Percentiles rank a stretch among this genome's conserved stretches.
These are phyloP conservation scores for Capromys pilorides DNA, from an alignment of 2,797 vertebrate species.

Conservation along the genomic window DNA sequence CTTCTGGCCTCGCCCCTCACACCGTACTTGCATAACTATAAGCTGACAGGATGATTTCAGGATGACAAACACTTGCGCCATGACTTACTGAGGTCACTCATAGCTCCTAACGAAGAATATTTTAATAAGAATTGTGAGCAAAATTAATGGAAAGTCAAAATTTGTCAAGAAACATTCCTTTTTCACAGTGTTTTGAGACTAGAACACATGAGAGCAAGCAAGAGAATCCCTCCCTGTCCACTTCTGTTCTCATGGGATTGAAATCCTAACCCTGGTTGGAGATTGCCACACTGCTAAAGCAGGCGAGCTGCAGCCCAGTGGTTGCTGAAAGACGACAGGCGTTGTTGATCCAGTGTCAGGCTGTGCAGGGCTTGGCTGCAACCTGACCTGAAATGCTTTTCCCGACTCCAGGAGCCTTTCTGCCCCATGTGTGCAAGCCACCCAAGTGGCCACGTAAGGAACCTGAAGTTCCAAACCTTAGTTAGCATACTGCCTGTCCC, in stretches of 20 bases:
- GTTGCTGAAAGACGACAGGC: neutral
- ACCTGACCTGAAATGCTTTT: neutral
- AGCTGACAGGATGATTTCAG: neutral
- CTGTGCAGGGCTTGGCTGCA: neutral
- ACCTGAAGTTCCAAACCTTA: neutral
- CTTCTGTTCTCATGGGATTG: neutral
- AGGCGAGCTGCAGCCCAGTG: neutral
- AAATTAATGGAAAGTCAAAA: neutral
- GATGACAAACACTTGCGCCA: too few relatives aligned
- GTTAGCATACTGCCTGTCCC: neutral
- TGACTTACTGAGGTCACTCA: neutral
- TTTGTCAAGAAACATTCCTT: neutral
- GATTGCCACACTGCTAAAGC: neutral
- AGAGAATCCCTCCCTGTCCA: neutral
- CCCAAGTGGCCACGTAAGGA: neutral
- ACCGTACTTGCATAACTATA: neutral
- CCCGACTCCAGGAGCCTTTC: neutral
- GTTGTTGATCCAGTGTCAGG: neutral
- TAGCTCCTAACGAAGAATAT: neutral
- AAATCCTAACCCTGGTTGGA: neutral
- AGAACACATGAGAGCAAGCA: neutral
- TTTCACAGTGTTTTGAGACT: neutral
- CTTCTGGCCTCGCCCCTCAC: neutral
- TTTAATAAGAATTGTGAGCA: neutral
- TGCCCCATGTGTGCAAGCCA: neutral